These are phyloP conservation scores for Brachionus manjavacas DNA, from an alignment of 1,140 invertebrate species.

Conservation along the genomic window DNA sequence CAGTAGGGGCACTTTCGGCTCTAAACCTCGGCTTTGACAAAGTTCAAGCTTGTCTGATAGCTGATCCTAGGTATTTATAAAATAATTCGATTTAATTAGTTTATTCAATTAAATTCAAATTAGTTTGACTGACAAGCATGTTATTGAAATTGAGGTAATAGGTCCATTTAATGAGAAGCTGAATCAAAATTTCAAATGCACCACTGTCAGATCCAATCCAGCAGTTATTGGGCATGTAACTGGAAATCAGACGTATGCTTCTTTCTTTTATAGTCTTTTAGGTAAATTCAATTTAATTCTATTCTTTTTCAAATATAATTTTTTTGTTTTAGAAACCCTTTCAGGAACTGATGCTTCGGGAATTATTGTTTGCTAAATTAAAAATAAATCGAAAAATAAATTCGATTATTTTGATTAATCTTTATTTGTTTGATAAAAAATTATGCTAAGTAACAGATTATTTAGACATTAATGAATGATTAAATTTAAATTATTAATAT, in stretches of 20 bases:
- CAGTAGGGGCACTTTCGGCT: constrained; percentile 62
- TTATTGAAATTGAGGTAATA: constrained; percentile 62
- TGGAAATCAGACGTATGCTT: constrained; percentile 61
- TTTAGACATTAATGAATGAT: too few species aligned
- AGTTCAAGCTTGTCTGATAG: constrained; percentile 60
- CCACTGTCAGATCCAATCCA: constrained; percentile 62
- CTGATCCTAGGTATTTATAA: constrained; percentile 60
- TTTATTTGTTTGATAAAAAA: neutral
- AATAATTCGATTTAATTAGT: neutral
- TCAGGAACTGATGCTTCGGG: neutral
- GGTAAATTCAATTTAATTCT: constrained; percentile 45
- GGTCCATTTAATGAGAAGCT: constrained; percentile 53
- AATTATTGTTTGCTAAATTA: neutral
- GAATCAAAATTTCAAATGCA: constrained; percentile 57
- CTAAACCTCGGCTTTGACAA: constrained; percentile 64
- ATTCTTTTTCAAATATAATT: neutral
- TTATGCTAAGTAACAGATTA: neutral
- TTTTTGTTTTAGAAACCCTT: neutral
- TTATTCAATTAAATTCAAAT: neutral
- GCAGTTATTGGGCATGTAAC: constrained; percentile 62
- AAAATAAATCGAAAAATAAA: neutral
- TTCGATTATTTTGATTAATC: neutral
- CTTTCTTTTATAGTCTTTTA: constrained; percentile 61
- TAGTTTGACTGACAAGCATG: constrained; percentile 62
- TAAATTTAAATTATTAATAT: too few species aligned